These are phyloP conservation scores for Myopa tessellatipennis DNA, from an alignment of 2,888 invertebrate genomes.

Conservation along the genomic window DNA sequence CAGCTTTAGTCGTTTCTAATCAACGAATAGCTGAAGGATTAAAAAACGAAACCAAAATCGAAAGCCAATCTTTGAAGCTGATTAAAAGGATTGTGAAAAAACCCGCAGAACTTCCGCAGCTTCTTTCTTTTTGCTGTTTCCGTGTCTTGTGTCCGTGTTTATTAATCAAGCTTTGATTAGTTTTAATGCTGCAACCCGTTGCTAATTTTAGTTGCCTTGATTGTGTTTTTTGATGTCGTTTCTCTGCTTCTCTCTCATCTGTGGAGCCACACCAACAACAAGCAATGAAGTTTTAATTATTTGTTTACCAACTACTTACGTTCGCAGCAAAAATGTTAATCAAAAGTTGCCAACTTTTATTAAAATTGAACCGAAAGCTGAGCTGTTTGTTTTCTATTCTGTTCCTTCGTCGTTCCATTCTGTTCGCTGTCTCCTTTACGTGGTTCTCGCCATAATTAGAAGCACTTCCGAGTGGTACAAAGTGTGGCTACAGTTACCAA, in stretches of 20 bases:
- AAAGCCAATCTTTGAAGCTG: no score
- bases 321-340: conserved; percentile 15
- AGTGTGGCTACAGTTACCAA: neutral
- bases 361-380: conserved; percentile 4
- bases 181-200: no score
- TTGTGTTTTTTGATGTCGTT: neutral
- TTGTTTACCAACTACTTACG: conserved; percentile 7
- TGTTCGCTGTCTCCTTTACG: no score
- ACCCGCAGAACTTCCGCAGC: no score
- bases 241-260: neutral
- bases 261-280: neutral
- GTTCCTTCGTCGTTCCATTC: neutral
- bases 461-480: conserved; percentile 23
- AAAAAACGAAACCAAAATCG: no score
- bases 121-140: no score
- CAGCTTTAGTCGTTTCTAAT: no score
- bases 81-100: no score
- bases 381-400: neutral
- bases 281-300: conserved; percentile 5
- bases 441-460: conserved; percentile 14
- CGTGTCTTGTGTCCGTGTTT: no score
- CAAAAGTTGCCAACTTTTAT: conserved; percentile 15
- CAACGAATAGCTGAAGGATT: no score
- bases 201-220: neutral
- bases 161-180: no score